Conservation (phyloP, 1,140 invertebrate species). For the Drosophila serrata region DNA sequence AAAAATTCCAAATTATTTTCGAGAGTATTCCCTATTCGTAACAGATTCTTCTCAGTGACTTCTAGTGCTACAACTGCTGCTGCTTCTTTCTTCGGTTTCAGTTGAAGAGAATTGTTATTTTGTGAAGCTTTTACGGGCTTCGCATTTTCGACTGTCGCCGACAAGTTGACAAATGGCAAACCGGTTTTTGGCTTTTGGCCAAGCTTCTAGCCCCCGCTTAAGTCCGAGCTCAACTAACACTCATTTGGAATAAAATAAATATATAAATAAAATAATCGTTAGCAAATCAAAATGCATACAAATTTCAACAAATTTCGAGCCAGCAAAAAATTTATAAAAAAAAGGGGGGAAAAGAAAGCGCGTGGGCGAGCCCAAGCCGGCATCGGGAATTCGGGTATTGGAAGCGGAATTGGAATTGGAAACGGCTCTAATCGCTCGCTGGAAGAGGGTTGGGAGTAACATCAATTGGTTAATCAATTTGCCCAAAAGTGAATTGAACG, state of each 20-base stretch:
- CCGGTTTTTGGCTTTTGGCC: conserved; percentile 71
- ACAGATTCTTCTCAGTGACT: neutral
- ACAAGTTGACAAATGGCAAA: conserved; percentile 78
- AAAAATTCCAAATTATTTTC: too few species aligned
- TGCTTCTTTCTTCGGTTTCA: conserved; percentile 18
- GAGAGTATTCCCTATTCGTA: conserved; percentile 4
- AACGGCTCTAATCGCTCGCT: conserved; percentile 15
- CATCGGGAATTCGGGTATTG: conserved; percentile 9
- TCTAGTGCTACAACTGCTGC: conserved; percentile 5
- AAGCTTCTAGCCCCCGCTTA: conserved; percentile 38
- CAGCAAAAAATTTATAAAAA: neutral
- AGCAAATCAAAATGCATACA: conserved; percentile 60
- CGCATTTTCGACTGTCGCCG: conserved; percentile 57
- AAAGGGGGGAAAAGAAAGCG: conserved; percentile 35
- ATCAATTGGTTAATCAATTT: conserved; percentile 54
- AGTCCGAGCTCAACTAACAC: conserved; percentile 20
- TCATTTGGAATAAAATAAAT: conserved; percentile 28
- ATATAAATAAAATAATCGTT: conserved; percentile 59
- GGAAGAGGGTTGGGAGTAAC: conserved; percentile 17
- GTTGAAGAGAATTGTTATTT: conserved; percentile 61
- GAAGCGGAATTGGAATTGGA: conserved; percentile 16
- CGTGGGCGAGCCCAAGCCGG: conserved; percentile 29
- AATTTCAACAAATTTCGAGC: conserved; percentile 27
- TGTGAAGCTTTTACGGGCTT: conserved; percentile 65
- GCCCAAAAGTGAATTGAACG: conserved; percentile 46